Evolutionary conservation across 2,113 vertebrate genomes (phyloP).

Genomic region (Cynoglossus semilaevis): DNA sequence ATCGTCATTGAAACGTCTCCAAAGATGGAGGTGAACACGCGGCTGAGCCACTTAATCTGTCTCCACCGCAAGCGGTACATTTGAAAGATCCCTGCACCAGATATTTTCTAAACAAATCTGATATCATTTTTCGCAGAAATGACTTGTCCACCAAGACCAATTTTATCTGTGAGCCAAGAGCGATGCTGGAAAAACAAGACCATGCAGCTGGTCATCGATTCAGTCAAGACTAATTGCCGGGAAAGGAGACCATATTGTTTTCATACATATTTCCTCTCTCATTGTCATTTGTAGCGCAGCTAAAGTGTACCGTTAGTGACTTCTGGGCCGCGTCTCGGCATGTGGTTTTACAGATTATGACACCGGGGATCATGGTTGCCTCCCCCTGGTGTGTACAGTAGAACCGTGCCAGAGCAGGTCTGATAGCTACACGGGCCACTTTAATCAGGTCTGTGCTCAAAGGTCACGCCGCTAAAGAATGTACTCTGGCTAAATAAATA

Average conservation of each 20-base stretch:
- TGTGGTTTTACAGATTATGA: conserved; percentile 51
- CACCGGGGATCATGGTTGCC: conserved; percentile 32
- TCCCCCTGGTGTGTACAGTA: conserved; percentile 8
- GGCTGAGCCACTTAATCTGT: conserved; percentile 75
- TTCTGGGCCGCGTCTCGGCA: conserved; percentile 22
- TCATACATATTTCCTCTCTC: conserved; percentile 50
- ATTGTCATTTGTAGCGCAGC: conserved; percentile 33
- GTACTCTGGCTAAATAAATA: conserved; percentile 63
- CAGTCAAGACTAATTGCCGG: conserved; percentile 73
- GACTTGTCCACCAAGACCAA: conserved; percentile 58
- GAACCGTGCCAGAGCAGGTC: conserved; percentile 21
- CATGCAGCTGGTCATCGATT: conserved; percentile 67
- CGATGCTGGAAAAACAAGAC: conserved; percentile 56
- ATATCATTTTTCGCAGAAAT: conserved; percentile 61
- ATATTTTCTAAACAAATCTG: conserved; percentile 60
- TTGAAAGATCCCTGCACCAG: conserved; percentile 54
- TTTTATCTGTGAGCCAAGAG: conserved; percentile 44
- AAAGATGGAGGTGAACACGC: conserved; percentile 71
- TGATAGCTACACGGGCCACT: conserved; percentile 32
- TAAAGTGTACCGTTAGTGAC: conserved; percentile 15
- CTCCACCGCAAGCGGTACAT: conserved; percentile 58
- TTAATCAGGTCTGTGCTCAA: conserved; percentile 34
- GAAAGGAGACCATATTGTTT: conserved; percentile 67
- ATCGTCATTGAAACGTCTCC: conserved; percentile 76
- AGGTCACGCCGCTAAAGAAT: conserved; percentile 58